Base-by-base conservation (phyloP, 2,797 vertebrate genomes). In the Petrocephalus sullivani region DNA sequence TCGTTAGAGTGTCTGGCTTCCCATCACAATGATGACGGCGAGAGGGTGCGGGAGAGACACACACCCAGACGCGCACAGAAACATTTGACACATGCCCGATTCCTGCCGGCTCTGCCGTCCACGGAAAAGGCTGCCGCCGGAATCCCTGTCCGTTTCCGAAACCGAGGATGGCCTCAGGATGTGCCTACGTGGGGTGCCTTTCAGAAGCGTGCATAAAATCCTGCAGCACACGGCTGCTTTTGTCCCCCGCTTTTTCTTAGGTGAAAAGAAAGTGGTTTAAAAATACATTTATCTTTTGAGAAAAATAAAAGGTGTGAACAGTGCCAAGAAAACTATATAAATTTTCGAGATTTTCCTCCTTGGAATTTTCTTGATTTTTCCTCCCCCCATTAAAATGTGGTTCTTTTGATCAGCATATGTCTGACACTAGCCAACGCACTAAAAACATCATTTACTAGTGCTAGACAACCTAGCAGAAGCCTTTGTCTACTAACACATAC, bases 1-100 rank as follows among this genome's bases (percentile, higher is more conserved):
- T 93, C 93, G 92, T 93, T 94, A 94, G 91, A 93, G 92, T 91
- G 90, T 94, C 92, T 88, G 90, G 92, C 94, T 94, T 94, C 93
- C 92, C 92, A 8, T 23, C 64, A 90, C 88, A 92, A 93, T 88
- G 93, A 92, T 84, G 81, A 51, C 49, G 71, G n/a, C 56, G 54
- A 1, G 56, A 33, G 21, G 28, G 3, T 90, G 89, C 93, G 54
- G n/a, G 67, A 87, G 46, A 28, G 4, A 93, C 92, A 92, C 91
- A 92, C 93, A 88, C 93, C 4, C 61, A 9, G 10, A 3, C 23
- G 1, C 23, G 12, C 64, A 71, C 92, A 54, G 16, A 92, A 91
- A 91, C 88, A 87, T 89, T n/a, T 89, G 67, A 88, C 85, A 87
- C 90, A 89, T 90, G 92, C 87, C 89, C 89, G 86, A 82, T 54